Evolutionary conservation across 2,797 vertebrate species (phyloP), one percentile per base, ranked within the genome.

Genomic region (Hippoglossus hippoglossus): DNA sequence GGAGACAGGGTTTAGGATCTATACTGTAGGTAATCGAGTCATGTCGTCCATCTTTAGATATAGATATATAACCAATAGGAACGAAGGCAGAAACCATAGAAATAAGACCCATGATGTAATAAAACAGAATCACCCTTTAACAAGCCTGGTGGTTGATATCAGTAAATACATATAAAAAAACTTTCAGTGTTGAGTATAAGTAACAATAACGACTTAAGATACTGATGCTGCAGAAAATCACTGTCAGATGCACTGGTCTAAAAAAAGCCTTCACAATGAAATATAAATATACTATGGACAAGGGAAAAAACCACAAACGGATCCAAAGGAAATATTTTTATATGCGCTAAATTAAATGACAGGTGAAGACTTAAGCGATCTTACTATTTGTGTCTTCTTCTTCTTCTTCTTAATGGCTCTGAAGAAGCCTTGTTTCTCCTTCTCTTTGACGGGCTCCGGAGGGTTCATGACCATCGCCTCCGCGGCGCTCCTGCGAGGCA

Each of bases 341-440:
- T 16, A 51, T 25, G 18, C 22, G 21, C 52, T 22, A 3, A 10
- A 70, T 56, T 16, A 77, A 71, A 63, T 15, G 15, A 52, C 34
- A 58, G 41, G 28, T 64, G 39, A 5, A 2, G 47, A 26, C 18
- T 61, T 22, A 4, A 59, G 47, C 51, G 3, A 69, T 94, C 97
- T 97, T 96, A 99, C 98, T 80, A 95, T 95, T 94, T 98, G 97
- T 78, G 97, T 94, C 94, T 99, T 99, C 95, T 99, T 99, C 95
- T 99, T 99, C 92, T 99, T 99, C 96, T 99, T 99, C 94, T 99
- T 99, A 91, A 99, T 99, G 91, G 97, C 95, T 94, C 95, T 96
- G 94, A 99, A 99, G 96, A 99, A 99, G 68, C 98, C 96, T 94
- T 99, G 97, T 86, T 98, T 99, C 90, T 98, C 97, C 89, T 98